These are phyloP conservation scores for Altica lythri DNA, from an alignment of 2,888 invertebrate genomes.

Conservation along the genomic window DNA sequence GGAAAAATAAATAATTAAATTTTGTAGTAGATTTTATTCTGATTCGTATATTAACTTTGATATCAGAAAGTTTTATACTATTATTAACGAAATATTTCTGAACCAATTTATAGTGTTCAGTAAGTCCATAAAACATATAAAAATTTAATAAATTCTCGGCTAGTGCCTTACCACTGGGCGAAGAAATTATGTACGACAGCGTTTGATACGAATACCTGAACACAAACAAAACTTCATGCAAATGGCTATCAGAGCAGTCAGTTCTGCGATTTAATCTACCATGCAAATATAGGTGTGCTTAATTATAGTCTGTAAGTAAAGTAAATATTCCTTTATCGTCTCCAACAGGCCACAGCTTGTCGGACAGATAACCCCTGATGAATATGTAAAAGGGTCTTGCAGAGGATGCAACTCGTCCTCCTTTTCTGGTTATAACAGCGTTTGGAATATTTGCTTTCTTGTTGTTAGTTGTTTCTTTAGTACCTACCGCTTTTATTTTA, in stretches of 20 bases:
- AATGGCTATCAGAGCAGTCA: conserved; percentile 52
- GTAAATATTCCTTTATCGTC: conserved; percentile 58
- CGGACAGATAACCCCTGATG: conserved; percentile 56
- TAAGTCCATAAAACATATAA: too few species aligned
- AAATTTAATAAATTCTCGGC: background rate
- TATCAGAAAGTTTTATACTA: too few species aligned
- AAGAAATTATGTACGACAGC: conserved; percentile 40
- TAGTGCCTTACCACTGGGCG: background rate
- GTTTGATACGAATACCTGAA: conserved; percentile 51
- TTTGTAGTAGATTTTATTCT: too few species aligned
- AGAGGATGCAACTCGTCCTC: conserved; percentile 42
- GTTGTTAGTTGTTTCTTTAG: conserved; percentile 21
- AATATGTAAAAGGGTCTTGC: conserved; percentile 54
- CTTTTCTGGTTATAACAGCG: conserved; percentile 47
- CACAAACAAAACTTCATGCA: conserved; percentile 56
- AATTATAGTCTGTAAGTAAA: conserved; percentile 57
- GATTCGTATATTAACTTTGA: too few species aligned
- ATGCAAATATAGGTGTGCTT: conserved; percentile 58
- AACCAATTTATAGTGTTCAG: too few species aligned
- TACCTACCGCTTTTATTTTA: conserved; percentile 1
- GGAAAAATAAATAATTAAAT: too few species aligned
- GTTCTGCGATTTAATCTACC: conserved; percentile 55
- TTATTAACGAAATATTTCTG: too few species aligned
- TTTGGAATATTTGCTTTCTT: conserved; percentile 46
- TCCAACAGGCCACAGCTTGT: conserved; percentile 53